A percentile compares a stretch with the other conserved stretches of the same genome.
These are phyloP conservation scores for Sternotherus odoratus DNA, from an alignment of 2,797 vertebrate genomes.

Conservation along the genomic window DNA sequence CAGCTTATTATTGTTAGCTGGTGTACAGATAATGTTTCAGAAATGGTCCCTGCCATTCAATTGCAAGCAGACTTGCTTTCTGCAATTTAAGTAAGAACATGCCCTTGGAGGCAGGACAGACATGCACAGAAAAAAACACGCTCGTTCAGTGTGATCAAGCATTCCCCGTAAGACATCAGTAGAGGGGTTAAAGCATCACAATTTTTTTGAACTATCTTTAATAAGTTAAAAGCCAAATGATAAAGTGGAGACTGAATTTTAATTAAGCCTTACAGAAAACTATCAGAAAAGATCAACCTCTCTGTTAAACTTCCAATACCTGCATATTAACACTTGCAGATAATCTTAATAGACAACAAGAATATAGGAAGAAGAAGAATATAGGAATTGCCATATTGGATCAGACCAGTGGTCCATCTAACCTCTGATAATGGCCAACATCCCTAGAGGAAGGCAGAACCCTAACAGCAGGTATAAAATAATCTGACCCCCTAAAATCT, in stretches of 20 bases:
- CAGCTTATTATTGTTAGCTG: no score
- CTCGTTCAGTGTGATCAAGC: not conserved
- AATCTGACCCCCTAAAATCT: not conserved
- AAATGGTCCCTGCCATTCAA: not conserved
- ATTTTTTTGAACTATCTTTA: no score
- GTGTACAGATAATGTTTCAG: not conserved
- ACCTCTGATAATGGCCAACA: not conserved
- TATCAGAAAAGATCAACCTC: not conserved
- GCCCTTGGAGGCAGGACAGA: not conserved
- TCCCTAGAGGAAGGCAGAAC: not conserved
- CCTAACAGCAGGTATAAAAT: not conserved
- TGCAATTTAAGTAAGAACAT: not conserved
- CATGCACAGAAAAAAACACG: not conserved
- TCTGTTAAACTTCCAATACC: not conserved
- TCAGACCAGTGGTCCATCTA: not conserved
- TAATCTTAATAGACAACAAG: not conserved
- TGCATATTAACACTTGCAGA: not conserved
- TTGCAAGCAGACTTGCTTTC: not conserved
- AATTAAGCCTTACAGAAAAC: not conserved
- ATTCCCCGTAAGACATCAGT: not conserved
- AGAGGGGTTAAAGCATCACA: not conserved
- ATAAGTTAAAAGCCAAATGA: not conserved
- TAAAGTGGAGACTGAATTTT: not conserved
- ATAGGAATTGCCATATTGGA: not conserved
- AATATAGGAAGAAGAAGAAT: not conserved